A percentile compares a stretch with the other conserved stretches of the same genome.
These are phyloP conservation scores for Pagetopsis macropterus DNA, from an alignment of 2,797 vertebrate species.

Conservation along the genomic window DNA sequence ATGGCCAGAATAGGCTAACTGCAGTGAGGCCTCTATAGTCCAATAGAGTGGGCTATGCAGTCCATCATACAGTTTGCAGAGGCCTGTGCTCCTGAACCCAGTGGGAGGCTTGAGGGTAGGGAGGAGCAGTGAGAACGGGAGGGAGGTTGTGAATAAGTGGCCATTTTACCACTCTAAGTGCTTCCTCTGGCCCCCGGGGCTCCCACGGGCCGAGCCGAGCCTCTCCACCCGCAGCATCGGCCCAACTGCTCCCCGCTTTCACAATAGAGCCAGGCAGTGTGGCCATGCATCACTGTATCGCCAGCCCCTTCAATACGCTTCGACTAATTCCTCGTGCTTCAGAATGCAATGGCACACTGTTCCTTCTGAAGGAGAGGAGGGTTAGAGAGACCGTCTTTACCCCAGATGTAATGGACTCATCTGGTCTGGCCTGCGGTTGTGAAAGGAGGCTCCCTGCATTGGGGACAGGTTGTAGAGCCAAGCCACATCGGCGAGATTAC, in stretches of 20 bases:
- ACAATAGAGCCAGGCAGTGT: slow-evolving; percentile 70
- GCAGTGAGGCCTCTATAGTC: slow-evolving; percentile 50
- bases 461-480: slow-evolving; percentile 68
- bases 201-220: slow-evolving; percentile 61
- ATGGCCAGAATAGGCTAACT: slow-evolving; percentile 56
- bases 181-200: slow-evolving; percentile 74
- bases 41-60: slow-evolving; percentile 51
- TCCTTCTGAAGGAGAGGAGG: slow-evolving; percentile 63
- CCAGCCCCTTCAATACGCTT: slow-evolving; percentile 68
- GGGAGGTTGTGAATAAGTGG: slow-evolving; percentile 79
- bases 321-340: slow-evolving; percentile 67
- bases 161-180: slow-evolving; percentile 83
- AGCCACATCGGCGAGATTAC: slow-evolving; percentile 73
- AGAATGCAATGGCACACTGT: slow-evolving; percentile 53
- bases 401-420: slow-evolving; percentile 75
- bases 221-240: slow-evolving; percentile 60
- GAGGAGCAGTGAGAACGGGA: slow-evolving; percentile 69
- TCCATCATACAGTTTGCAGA: slow-evolving; percentile 74
- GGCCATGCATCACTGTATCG: slow-evolving; percentile 78
- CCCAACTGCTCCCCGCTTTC: slow-evolving; percentile 59
- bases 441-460: slow-evolving; percentile 65
- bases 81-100: slow-evolving; percentile 71
- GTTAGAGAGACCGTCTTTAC: slow-evolving; percentile 69
- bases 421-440: slow-evolving; percentile 67
- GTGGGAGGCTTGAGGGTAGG: slow-evolving; percentile 70